phyloP scores from a whole-genome alignment of 2,113 vertebrate species.

The Rhizomys pruinosus region DNA sequence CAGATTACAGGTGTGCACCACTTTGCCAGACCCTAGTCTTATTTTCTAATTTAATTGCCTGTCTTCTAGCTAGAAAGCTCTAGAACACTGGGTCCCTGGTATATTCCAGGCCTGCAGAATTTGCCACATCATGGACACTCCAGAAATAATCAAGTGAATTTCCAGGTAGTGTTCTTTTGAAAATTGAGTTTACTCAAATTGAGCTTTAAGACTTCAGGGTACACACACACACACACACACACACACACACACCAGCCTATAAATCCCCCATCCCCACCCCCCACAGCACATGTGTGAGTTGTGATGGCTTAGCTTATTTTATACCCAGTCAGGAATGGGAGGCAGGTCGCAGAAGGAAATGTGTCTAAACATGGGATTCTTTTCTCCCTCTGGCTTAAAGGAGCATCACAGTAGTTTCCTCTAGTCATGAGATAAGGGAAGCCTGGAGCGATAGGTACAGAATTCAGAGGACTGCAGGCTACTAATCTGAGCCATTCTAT shows the following conservation, averaged over 20 bases:
- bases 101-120: background rate
- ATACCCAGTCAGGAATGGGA: background rate
- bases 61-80: background rate
- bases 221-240: too few species aligned
- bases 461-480: background rate
- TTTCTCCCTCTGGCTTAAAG: background rate
- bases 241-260: background rate
- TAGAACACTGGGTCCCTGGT: background rate
- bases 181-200: background rate
- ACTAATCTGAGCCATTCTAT: background rate
- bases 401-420: background rate
- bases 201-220: background rate
- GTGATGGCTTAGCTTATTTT: background rate
- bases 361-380: background rate
- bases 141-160: background rate
- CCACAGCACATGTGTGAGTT: background rate
- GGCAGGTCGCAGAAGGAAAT: background rate
- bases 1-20: background rate
- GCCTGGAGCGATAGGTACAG: background rate
- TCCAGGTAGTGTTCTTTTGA: background rate
- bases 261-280: background rate
- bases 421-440: background rate
- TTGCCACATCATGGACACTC: accelerated
- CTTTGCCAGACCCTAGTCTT: background rate
- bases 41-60: background rate